Evolutionary conservation across 2,797 vertebrate species (phyloP).

Genomic region (Takifugu ocellatus): DNA sequence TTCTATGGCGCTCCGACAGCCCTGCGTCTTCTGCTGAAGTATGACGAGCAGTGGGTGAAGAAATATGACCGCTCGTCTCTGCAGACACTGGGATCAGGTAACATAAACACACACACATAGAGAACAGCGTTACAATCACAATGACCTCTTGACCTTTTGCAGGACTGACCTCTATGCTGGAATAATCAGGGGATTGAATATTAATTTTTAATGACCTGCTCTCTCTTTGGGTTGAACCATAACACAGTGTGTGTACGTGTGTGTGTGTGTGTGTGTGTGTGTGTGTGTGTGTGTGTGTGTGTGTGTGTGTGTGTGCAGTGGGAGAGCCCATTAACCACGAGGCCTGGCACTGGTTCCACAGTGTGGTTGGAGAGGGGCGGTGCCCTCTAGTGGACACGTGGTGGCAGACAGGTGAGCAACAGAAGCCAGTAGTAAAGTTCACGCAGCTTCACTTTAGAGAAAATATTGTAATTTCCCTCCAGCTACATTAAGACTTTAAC

Average conservation of each 20-base stretch:
- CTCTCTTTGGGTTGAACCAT: background rate
- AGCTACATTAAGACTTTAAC: background rate
- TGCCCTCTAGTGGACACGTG: constrained; percentile 91
- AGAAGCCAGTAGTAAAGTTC: too few species aligned
- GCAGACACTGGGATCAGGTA: constrained; percentile 86
- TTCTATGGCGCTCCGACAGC: constrained; percentile 91
- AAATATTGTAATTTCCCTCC: too few species aligned
- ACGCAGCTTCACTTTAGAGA: background rate
- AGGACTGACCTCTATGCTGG: too few species aligned
- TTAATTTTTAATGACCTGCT: too few species aligned
- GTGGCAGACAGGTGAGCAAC: constrained; percentile 91
- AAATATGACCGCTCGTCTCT: constrained; percentile 89
- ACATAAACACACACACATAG: background rate
- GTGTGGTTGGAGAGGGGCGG: constrained; percentile 84
- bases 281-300: constrained; percentile 9
- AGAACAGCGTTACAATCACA: background rate
- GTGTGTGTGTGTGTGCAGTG: constrained; percentile 68
- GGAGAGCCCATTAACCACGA: constrained; percentile 92
- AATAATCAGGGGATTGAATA: too few species aligned
- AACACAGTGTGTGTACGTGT: background rate
- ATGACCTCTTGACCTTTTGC: too few species aligned
- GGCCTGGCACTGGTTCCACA: constrained; percentile 91
- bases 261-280: constrained; percentile 2
- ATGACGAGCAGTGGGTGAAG: constrained; percentile 86
- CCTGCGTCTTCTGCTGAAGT: constrained; percentile 85